These are phyloP conservation scores for Leptonema lineaticorne DNA, from an alignment of 1,140 invertebrate species.

Conservation along the genomic window DNA sequence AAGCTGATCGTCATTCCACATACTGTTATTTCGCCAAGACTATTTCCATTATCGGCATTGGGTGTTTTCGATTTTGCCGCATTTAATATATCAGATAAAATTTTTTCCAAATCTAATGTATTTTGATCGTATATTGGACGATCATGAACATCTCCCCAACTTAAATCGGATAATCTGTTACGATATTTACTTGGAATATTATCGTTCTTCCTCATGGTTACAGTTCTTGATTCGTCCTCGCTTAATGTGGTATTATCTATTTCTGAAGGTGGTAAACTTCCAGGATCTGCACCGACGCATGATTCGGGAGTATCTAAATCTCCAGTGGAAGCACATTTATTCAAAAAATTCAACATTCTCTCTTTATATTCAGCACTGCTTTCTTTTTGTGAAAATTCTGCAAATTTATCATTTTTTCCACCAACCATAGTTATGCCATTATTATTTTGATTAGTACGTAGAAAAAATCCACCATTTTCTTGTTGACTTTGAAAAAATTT, in stretches of 20 bases:
- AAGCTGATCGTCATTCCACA: no score
- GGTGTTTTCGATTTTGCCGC: neutral
- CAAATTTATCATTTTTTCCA: conserved; percentile 3
- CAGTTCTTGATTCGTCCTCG: conserved; percentile 40
- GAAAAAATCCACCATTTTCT: conserved; percentile 54
- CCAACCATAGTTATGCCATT: conserved; percentile 37
- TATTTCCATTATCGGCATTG: no score
- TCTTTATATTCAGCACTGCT: conserved; percentile 56
- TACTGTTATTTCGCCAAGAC: no score
- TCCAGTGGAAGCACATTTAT: conserved; percentile 36
- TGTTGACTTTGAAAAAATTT: conserved; percentile 56
- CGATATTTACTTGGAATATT: neutral
- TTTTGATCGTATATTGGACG: conserved; percentile 55
- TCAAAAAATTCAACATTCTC: conserved; percentile 55
- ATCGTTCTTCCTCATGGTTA: neutral
- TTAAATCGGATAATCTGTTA: conserved; percentile 45
- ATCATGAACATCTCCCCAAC: conserved; percentile 52
- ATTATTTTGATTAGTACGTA: conserved; percentile 48
- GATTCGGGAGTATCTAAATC: conserved; percentile 21
- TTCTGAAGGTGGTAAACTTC: conserved; percentile 29
- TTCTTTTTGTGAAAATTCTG: conserved; percentile 48
- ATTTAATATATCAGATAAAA: conserved; percentile 42
- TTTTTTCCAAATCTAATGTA: conserved; percentile 48
- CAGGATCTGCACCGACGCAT: conserved; percentile 34
- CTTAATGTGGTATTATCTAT: neutral